Conservation (phyloP, 1,140 invertebrate species). For the Drosophila bifasciata region DNA sequence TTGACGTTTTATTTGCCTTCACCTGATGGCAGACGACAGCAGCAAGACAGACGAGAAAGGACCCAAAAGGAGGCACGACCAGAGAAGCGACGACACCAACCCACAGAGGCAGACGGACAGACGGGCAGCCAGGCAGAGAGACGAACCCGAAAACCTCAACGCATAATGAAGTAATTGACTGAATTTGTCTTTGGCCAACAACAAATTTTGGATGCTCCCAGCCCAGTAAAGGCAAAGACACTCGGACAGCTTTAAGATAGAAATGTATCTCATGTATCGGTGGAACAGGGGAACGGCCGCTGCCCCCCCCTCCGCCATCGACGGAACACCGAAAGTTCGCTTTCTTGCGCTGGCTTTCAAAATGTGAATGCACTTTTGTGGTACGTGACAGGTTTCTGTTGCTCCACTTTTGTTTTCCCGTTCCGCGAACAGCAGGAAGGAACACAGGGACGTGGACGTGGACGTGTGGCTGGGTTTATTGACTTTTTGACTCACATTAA, state of each 20-base stretch:
- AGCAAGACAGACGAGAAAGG: constrained; percentile 33
- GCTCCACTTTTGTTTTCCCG: constrained; percentile 66
- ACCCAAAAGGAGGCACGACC: constrained; percentile 1
- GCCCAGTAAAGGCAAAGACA: not conserved
- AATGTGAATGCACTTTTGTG: constrained; percentile 79
- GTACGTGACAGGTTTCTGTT: constrained; percentile 72
- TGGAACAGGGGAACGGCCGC: constrained; percentile 15
- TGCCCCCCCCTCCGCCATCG: constrained; percentile 40
- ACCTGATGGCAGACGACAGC: constrained; percentile 71
- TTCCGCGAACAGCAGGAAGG: constrained; percentile 52
- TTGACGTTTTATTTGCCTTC: constrained; percentile 81
- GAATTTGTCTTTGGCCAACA: constrained; percentile 55
- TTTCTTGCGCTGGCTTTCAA: constrained; percentile 65
- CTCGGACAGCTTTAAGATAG: constrained; percentile 49
- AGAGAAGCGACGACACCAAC: too few species aligned
- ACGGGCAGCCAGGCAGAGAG: constrained; percentile 8
- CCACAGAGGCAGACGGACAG: not conserved
- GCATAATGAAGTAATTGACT: constrained; percentile 76
- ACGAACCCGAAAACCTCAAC: constrained; percentile 43
- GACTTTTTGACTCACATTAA: constrained; percentile 62
- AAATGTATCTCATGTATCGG: constrained; percentile 38
- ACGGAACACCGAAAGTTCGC: constrained; percentile 66
- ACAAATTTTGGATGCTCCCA: constrained; percentile 32
- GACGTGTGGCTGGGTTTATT: constrained; percentile 50
- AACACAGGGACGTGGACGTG: not conserved